Conservation (phyloP, 2,888 invertebrate genomes). For the Idaea straminata region DNA sequence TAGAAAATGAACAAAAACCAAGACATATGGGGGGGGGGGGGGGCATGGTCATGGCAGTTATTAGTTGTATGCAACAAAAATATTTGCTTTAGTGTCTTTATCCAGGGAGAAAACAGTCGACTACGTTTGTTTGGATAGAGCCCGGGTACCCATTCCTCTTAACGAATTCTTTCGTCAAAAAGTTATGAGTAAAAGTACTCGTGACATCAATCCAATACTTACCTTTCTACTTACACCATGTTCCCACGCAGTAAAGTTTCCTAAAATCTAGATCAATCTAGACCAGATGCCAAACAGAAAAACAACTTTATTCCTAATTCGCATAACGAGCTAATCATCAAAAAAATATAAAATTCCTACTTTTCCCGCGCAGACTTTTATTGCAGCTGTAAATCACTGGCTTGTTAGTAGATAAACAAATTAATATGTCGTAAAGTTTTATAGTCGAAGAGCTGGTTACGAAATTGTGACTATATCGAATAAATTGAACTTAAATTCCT, state of each 20-base stretch:
- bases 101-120: no score
- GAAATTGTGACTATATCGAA: neutral
- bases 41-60: no score
- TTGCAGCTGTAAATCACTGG: conserved; percentile 53
- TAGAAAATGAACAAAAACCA: no score
- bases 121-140: no score
- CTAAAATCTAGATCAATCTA: neutral
- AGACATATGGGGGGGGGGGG: no score
- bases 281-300: neutral
- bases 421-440: conserved; percentile 66
- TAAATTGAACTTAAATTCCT: no score
- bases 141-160: no score
- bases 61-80: no score
- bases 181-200: no score
- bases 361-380: conserved; percentile 46
- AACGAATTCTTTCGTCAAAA: no score
- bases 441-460: neutral
- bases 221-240: neutral
- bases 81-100: no score
- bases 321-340: neutral
- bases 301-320: neutral
- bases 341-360: conserved; percentile 16
- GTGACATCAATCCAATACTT: neutral
- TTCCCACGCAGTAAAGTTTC: neutral
- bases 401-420: conserved; percentile 59